Percentiles rank a stretch among this genome's conserved stretches.
These are phyloP conservation scores for Idaea biselata DNA, from an alignment of 2,888 invertebrate species.

Conservation along the genomic window DNA sequence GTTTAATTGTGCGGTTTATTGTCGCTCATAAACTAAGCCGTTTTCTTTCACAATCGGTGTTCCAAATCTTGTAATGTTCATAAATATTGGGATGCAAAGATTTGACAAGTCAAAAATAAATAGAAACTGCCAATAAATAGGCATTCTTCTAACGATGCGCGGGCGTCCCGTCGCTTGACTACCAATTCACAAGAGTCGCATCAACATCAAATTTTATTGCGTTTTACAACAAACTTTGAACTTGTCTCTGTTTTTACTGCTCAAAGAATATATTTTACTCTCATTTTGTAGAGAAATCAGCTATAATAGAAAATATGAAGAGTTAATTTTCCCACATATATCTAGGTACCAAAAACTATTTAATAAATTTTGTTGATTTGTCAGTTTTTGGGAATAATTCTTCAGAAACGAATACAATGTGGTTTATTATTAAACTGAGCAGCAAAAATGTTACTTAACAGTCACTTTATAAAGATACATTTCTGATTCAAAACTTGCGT, in stretches of 20 bases:
- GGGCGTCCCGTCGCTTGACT: background rate
- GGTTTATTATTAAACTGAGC: too few relatives aligned
- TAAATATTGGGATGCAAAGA: background rate
- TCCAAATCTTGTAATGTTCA: constrained; percentile 17
- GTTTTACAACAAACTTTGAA: background rate
- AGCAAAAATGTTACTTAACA: too few relatives aligned
- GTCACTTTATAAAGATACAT: too few relatives aligned
- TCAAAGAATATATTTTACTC: background rate
- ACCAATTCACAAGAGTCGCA: background rate
- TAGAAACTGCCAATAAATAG: background rate
- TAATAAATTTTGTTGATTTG: background rate
- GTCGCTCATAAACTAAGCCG: constrained; percentile 59
- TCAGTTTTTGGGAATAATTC: background rate
- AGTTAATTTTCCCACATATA: background rate
- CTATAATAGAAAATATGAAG: background rate
- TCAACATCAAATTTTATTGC: background rate
- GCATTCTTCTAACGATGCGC: background rate
- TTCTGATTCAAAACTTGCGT: too few relatives aligned
- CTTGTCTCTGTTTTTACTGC: background rate
- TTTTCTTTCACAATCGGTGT: constrained; percentile 34
- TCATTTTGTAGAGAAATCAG: background rate
- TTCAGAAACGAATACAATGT: background rate
- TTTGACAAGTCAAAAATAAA: background rate
- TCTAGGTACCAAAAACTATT: background rate
- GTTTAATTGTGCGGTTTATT: constrained; percentile 61